Base-by-base conservation (phyloP, 2,888 invertebrate species). In the Autographa pulchrina region DNA sequence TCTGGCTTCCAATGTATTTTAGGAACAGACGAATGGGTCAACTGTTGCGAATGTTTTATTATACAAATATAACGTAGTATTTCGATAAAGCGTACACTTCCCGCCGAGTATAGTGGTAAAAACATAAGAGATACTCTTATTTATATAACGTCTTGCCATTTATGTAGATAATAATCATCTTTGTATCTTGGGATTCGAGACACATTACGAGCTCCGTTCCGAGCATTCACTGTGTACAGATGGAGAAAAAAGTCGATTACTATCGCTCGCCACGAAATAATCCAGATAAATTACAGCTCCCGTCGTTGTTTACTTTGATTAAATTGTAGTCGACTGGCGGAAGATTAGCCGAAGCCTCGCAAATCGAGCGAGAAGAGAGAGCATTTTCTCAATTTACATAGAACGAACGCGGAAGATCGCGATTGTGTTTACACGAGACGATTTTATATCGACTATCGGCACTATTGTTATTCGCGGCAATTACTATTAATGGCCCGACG, bases 241-340 rank as follows among this genome's bases (percentile, higher is more conserved):
- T 91, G 83, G 88, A 90, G 90, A 92, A 95, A 95, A 94, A 95
- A 94, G 92, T 92, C 92, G 92, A 94, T 95, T 94, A 92, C 93
- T 92, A 93, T 92, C 92, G 92, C 88, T 93, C 92, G 91, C 94
- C 94, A 89, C 94, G 90, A 93, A 94, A 94, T 95, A 95, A 95
- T 95, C 95, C 92, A 93, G 95, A 96, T 93, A 95, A 95, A 96
- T 96, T 94, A 95, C 95, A 89, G 90, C 85, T 86, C 86, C 89
- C 87, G 89, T 91, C 92, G 93, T 94, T 96, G 95, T 95, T 96
- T 95, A 93, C 94, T 95, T 94, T 96, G 96, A 96, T 96, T 96
- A 96, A 96, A 95, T 94, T 95, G 95, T 95, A 95, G 93, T 94
- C 93, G 93, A 95, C 94, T 93, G 93, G 91, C 89, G 91, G 92